Base-by-base conservation (phyloP, 2,113 vertebrate genomes). In the Xiphophorus maculatus region DNA sequence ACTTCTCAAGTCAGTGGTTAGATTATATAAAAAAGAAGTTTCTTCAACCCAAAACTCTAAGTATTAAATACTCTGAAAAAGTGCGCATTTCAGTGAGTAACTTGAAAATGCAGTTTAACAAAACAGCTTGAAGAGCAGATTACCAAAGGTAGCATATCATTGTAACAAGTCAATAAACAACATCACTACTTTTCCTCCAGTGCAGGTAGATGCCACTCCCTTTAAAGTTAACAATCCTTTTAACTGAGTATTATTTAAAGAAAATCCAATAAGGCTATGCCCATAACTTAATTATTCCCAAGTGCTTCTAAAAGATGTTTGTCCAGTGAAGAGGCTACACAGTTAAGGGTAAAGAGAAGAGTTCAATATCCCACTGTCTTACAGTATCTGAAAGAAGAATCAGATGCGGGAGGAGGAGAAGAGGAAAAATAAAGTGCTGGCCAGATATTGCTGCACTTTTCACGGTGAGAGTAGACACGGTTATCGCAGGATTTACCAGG, bases 381-480 rank as follows among this genome's bases (percentile, higher is more conserved):
- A 17, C 63, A 60, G 29, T 71, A 77, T 51, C 68, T 22, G 62
- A 22, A 33, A 14, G 27, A n/a, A 69, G 37, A 54, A 68, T 28
- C 48, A 19, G n/a, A 74, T 32, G 82, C 86, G 71, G 74, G 79
- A 19, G 42, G 1, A 40, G 71, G 48, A 27, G 58, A 79, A 62
- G 64, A 25, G 28, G 66, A 76, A 58, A 71, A 78, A 51, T 12
- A 12, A 11, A 30, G 63, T 79, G 76, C 66, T 69, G 71, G 76
- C 33, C 33, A 63, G 66, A 86, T 73, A 27, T 19, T 72, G 69
- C 60, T 69, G 28, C 65, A 64, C 71, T 40, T 32, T 65, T 63
- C 3, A 79, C 33, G 73, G 63, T 62, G 67, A 70, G 73, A 83
- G 65, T 8, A 66, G 71, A 63, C 64, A 74, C 33, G 58, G 77